Conservation (phyloP, 2,113 vertebrate species). For the Bubo scandiacus region DNA sequence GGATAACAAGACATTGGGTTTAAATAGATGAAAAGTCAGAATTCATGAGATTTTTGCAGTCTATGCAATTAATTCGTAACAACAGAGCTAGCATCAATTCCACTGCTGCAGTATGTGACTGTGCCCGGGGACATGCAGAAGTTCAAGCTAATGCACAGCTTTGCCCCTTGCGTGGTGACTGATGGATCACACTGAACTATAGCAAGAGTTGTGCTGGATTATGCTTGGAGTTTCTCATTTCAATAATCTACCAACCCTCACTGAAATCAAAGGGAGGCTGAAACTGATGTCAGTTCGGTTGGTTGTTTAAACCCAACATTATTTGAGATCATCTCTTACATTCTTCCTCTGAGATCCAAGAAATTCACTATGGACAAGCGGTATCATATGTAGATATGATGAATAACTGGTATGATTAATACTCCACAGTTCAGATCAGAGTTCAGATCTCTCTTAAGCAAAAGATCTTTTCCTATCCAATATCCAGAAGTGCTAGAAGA, state of each 20-base stretch:
- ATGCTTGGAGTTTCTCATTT: neutral
- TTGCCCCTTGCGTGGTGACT: accelerated
- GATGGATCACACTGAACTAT: neutral
- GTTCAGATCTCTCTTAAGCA: neutral
- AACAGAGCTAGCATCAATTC: neutral
- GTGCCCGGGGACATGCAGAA: neutral
- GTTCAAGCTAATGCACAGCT: neutral
- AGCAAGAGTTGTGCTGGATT: neutral
- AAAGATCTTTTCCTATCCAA: neutral
- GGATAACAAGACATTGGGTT: neutral
- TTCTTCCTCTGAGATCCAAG: neutral
- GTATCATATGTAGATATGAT: neutral
- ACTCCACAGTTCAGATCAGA: neutral
- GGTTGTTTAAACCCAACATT: neutral
- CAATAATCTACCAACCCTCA: neutral
- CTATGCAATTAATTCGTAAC: neutral
- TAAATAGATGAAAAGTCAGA: neutral
- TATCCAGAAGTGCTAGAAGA: neutral
- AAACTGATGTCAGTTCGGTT: neutral
- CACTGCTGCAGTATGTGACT: neutral
- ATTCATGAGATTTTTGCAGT: neutral
- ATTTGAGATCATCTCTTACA: neutral
- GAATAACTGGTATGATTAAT: neutral
- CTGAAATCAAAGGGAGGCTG: neutral
- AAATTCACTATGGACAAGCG: neutral